Base-by-base conservation (phyloP, 2,113 vertebrate species). In the Odobenus rosmarus region DNA sequence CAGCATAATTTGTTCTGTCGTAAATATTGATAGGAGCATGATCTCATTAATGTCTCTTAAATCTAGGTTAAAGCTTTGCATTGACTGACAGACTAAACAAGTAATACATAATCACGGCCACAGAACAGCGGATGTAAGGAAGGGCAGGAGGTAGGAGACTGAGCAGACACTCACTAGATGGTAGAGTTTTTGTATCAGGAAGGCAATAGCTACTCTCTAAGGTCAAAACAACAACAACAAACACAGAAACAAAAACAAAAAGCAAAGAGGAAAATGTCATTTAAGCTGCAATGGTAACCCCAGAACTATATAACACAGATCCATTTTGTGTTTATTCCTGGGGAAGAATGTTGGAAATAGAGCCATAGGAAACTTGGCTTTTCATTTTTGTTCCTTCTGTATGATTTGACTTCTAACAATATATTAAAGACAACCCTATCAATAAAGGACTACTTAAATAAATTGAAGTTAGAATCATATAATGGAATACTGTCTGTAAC, bases 331-430 rank as follows among this genome's bases (percentile, higher is more conserved):
- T 33, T 95, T 92, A 53, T 62, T 39, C 33, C 15, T 59, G 33
- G 62, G n/a, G 33, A 84, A 36, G 42, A 88, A 36, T 87, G 79
- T 28, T 76, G 21, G 31, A 94, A 64, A 90, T 13, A 59, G 5
- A 83, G 21, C 53, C 51, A 19, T 8, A 90, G 21, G 59, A 11
- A 18, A 26, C 15, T 3, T 51, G 42, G 90, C 28, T 79, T 97
- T 84, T 80, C 74, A 87, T 57, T 95, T 90, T 91, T 84, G 46
- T 67, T 28, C 15, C 3, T 94, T 84, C 23, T 88, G 1, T 61
- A 82, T 89, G 42, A 95, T 76, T 86, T 59, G 14, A 85, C 15
- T 82, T 84, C 71, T 13, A 74, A 97, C 59, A 85, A 36, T 88
- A 77, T 88, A 80, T 82, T 53, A 88, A 89, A 39, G 3, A 74